phyloP scores from a whole-genome alignment of 1,140 invertebrate genomes.

The Ostrea denselamellosa region DNA sequence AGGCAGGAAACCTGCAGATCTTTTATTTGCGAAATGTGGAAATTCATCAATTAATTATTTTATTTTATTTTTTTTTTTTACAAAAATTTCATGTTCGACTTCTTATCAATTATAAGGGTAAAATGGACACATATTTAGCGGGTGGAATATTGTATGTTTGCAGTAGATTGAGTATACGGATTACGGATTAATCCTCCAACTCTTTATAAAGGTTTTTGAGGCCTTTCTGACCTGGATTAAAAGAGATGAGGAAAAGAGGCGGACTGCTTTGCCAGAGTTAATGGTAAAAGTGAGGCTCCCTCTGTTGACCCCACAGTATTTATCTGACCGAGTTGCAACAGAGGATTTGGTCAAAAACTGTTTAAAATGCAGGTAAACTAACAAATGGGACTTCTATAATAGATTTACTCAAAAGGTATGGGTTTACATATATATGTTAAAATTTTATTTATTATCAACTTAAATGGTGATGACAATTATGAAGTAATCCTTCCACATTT shows the following conservation, averaged over 20 bases:
- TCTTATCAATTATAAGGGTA: too few relatives aligned
- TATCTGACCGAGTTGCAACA: slow-evolving; percentile 90
- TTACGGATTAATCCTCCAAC: neutral
- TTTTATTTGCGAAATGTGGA: too few relatives aligned
- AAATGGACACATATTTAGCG: too few relatives aligned
- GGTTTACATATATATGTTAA: too few relatives aligned
- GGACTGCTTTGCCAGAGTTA: slow-evolving; percentile 84
- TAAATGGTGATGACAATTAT: too few relatives aligned
- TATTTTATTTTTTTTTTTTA: too few relatives aligned
- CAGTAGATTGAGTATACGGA: neutral
- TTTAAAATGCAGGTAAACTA: slow-evolving; percentile 74
- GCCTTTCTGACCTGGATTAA: slow-evolving; percentile 91
- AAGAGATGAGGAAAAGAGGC: slow-evolving; percentile 82
- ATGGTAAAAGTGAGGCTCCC: slow-evolving; percentile 89
- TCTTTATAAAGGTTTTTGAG: slow-evolving; percentile 88
- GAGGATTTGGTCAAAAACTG: slow-evolving; percentile 86
- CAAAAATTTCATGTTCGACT: too few relatives aligned
- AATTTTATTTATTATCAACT: too few relatives aligned
- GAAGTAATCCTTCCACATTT: neutral
- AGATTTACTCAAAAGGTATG: too few relatives aligned
- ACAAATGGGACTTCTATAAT: neutral
- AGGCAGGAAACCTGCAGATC: too few relatives aligned
- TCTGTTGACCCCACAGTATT: slow-evolving; percentile 88
- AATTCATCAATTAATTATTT: too few relatives aligned
- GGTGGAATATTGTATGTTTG: neutral